Conservation (phyloP, 2,888 invertebrate species). For the Yponomeuta malinellus region DNA sequence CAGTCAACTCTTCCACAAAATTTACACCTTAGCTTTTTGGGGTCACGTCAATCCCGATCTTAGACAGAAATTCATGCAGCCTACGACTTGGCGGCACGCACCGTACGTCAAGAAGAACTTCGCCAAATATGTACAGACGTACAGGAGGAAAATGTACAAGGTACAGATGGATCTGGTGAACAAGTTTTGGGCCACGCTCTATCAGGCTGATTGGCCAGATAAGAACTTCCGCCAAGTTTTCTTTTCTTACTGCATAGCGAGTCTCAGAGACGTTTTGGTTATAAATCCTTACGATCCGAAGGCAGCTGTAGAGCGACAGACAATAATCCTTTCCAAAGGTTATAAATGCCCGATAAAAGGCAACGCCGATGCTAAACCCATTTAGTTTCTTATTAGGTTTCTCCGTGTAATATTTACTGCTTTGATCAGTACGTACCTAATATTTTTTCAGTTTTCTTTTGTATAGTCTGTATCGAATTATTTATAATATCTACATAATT, state of each 20-base stretch:
- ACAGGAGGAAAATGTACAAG: conserved; percentile 19
- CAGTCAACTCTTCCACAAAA: conserved; percentile 21
- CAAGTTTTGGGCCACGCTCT: conserved; percentile 61
- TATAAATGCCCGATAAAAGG: neutral
- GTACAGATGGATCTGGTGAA: conserved; percentile 48
- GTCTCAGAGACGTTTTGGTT: conserved; percentile 43
- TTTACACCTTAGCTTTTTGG: neutral
- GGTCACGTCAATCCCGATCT: neutral
- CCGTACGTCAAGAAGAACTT: neutral
- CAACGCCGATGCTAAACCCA: neutral
- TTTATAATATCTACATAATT: neutral
- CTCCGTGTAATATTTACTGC: too few species aligned
- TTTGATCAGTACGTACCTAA: too few species aligned
- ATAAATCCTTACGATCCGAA: conserved; percentile 47
- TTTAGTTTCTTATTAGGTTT: neutral
- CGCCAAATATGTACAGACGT: neutral
- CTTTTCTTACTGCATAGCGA: conserved; percentile 50
- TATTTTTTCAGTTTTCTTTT: too few species aligned
- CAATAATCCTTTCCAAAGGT: neutral
- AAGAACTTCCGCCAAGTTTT: conserved; percentile 62
- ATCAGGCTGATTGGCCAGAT: conserved; percentile 52
- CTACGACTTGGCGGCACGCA: neutral
- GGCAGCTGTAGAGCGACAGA: conserved; percentile 35
- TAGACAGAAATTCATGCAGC: neutral
- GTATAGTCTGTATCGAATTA: too few species aligned